Evolutionary conservation across 2,888 invertebrate species (phyloP), one percentile per base, ranked within the genome.

Genomic region (Thyatira batis): DNA sequence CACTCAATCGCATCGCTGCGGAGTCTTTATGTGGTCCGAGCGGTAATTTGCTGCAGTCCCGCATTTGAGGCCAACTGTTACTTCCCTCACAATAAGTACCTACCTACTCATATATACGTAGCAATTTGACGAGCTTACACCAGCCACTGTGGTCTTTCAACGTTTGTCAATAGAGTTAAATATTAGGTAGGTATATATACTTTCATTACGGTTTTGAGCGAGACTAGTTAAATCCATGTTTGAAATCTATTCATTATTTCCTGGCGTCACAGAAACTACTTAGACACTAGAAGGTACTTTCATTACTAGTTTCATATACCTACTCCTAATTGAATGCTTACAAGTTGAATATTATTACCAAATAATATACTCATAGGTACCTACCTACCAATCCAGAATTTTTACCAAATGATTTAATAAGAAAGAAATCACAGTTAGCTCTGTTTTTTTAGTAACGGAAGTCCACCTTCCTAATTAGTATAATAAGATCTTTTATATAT

Each of bases 1-100:
- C 71, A 67, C 68, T 73, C 61, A 59, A 67, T 58, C 63, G 68
- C 65, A 57, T 62, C 55, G 68, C 51, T 67, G 69, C 65, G 67
- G 60, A 73, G 69, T 73, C 78, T 77, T 73, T 75, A 76, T 69
- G 71, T 66, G 80, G 80, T 73, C 79, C 48, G 71, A 77, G 73
- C 75, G 78, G 83, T 76, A 72, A 83, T 85, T 84, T 67, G 66
- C 68, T 68, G 72, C 85, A 85, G 80, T 61, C 60, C 54, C 49
- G 58, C 65, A 58, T 51, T 55, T 69, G 63, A 56, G 55, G 58
- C 66, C 67, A 69, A 69, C 63, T 67, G 71, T 68, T 70, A 66
- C 65, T 68, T 58, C 58, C 54, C 48, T 57, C 52, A 48, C 11
- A 45, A 46, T 45, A 50, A 51, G 49, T 50, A 21, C 45, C 46